Evolutionary conservation across 2,113 vertebrate genomes (phyloP).

Genomic region (Caranx ignobilis): DNA sequence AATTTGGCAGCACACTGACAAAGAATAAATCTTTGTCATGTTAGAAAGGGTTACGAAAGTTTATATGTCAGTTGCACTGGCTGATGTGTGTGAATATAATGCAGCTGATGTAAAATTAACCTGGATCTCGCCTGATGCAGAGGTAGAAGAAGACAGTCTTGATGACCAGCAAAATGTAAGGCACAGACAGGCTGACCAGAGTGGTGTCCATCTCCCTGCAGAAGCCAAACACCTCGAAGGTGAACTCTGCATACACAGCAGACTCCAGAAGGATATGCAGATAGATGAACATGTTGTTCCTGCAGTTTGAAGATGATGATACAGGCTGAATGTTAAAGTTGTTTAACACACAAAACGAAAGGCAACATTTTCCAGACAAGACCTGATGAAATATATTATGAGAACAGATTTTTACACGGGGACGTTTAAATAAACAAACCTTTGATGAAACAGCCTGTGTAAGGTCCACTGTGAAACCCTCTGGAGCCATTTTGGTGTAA

Average conservation of each 20-base stretch:
- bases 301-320: constrained; percentile 66
- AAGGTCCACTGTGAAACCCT: constrained; percentile 69
- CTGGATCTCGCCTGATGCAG: constrained; percentile 89
- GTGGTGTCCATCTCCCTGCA: constrained; percentile 90
- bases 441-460: constrained; percentile 89
- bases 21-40: neutral
- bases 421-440: constrained; percentile 75
- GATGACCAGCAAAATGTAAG: constrained; percentile 87
- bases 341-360: neutral
- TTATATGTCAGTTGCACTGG: neutral
- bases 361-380: neutral
- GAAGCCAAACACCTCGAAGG: constrained; percentile 90
- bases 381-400: neutral
- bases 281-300: constrained; percentile 88
- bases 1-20: neutral
- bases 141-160: constrained; percentile 88
- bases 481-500: constrained; percentile 87
- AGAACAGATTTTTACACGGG: neutral
- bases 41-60: neutral
- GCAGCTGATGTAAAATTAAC: constrained; percentile 69
- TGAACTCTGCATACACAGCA: constrained; percentile 90
- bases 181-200: constrained; percentile 84
- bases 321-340: neutral
- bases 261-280: constrained; percentile 89
- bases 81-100: neutral